phyloP scores from a whole-genome alignment of 2,888 invertebrate genomes.

The Apamea epomidion region DNA sequence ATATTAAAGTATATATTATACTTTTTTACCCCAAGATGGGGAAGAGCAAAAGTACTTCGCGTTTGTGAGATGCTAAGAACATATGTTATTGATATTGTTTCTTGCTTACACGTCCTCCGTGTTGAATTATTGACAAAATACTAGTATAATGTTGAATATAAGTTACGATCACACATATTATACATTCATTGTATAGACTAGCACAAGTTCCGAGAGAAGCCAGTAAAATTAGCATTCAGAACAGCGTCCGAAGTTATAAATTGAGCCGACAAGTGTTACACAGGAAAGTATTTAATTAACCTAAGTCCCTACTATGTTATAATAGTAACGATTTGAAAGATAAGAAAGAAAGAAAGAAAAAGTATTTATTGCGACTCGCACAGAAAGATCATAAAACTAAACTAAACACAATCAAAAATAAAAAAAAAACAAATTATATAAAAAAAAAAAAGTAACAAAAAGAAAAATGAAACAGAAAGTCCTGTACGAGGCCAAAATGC shows the following conservation, averaged over 20 bases:
- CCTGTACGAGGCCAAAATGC: too few species aligned
- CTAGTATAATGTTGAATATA: too few species aligned
- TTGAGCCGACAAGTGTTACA: constrained; percentile 2
- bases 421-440: too few species aligned
- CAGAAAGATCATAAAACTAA: too few species aligned
- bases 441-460: too few species aligned
- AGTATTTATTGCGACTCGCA: too few species aligned
- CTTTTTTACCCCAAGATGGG: background rate
- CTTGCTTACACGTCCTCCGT: background rate
- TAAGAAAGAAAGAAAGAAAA: too few species aligned
- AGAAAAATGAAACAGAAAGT: too few species aligned
- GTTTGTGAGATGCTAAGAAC: background rate
- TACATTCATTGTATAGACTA: background rate
- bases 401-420: too few species aligned
- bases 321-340: background rate
- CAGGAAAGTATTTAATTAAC: constrained; percentile 20
- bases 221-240: constrained; percentile 20
- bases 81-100: background rate
- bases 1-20: background rate
- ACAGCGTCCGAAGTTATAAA: constrained; percentile 32
- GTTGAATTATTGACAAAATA: background rate
- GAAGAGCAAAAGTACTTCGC: background rate
- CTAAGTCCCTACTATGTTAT: background rate
- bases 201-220: background rate
- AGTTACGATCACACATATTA: background rate